Evolutionary conservation across 1,140 invertebrate species (phyloP), one percentile per base, ranked within the genome.

Genomic region (Theocolax elegans): DNA sequence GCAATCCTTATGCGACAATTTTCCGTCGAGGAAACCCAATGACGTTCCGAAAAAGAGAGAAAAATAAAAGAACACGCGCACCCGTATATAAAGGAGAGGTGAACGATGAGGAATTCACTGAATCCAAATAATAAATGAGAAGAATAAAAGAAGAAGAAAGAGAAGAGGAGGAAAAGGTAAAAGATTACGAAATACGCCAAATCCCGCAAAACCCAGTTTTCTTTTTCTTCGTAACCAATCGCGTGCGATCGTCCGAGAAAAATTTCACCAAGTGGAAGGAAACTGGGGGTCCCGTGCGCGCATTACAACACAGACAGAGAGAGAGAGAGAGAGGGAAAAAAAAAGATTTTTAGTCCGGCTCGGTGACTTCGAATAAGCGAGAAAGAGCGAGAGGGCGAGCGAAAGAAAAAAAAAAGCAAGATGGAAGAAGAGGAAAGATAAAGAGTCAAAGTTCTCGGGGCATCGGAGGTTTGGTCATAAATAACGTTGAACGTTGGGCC

Each of bases 401-500:
- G 56, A 59, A 38, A 25, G 23, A 42, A 29, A 40, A 19, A 62
- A 19, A 31, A n/a, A 31, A 10, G 7, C 6, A 35, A 40, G 29
- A 49, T 29, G 56, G 49, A 19, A 51, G 60, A 31, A 60, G 68
- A 69, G 27, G 62, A 67, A 58, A 65, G 67, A 69, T 62, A 76
- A 54, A 63, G 66, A 74, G 62, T 71, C 68, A 66, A 63, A 73
- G 68, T 76, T 76, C 74, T 80, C 74, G 73, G 74, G 68, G 75
- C 71, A 77, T 77, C 71, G 49, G 27, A 63, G 72, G 70, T 74
- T 75, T 21, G 67, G 76, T 68, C 80, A 79, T 84, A 85, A 85
- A 84, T 84, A 85, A 83, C 76, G 69, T 76, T 71, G 74, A 83
- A 83, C 79, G 80, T 78, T 80, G 80, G 83, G 78, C 77, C 81